Percentiles rank a stretch among this genome's conserved stretches.
Evolutionary conservation across 1,140 invertebrate genomes (phyloP).

Genomic region (Yoshiicerus persimilis): DNA sequence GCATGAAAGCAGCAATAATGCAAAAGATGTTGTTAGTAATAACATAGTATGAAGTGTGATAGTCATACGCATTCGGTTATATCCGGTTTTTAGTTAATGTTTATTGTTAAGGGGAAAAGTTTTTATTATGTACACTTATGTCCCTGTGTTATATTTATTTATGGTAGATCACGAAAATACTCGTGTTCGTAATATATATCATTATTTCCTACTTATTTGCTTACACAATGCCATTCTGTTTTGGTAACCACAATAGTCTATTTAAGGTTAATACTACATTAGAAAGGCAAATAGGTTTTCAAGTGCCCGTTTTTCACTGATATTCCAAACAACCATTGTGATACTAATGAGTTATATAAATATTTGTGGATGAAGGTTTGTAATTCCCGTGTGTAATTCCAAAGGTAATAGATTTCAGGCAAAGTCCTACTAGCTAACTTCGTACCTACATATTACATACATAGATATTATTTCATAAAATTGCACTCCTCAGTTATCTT

Average conservation of each 20-base stretch:
- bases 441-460: too few species aligned
- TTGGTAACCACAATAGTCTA: neutral
- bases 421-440: neutral
- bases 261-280: neutral
- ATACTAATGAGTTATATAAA: neutral
- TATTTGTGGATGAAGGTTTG: neutral
- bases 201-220: neutral
- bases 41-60: neutral
- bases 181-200: neutral
- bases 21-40: neutral
- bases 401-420: neutral
- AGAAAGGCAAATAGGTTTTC: neutral
- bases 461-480: too few species aligned
- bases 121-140: neutral
- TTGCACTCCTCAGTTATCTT: too few species aligned
- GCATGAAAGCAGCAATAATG: neutral
- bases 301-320: neutral
- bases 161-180: neutral
- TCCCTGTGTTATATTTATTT: neutral
- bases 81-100: neutral
- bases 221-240: too few species aligned
- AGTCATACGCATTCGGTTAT: neutral
- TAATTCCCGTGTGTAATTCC: neutral
- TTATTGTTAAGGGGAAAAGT: neutral
- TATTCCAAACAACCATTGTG: slow-evolving; percentile 6